These are phyloP conservation scores for Ophraella communa DNA, from an alignment of 2,888 invertebrate genomes.

Conservation along the genomic window DNA sequence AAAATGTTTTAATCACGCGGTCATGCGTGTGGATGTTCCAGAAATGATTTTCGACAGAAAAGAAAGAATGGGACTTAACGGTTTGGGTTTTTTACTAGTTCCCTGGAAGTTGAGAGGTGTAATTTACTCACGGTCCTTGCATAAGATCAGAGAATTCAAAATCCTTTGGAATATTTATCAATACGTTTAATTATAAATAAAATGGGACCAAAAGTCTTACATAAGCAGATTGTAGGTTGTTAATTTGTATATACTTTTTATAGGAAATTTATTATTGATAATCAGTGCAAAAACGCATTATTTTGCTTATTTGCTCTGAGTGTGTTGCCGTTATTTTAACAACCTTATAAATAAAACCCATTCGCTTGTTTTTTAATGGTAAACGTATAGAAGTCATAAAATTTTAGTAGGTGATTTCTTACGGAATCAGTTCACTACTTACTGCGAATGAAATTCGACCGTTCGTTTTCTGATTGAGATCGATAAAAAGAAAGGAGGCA, in stretches of 20 bases:
- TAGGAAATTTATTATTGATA: background rate
- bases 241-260: background rate
- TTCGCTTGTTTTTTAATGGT: background rate
- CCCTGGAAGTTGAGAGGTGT: too few relatives aligned
- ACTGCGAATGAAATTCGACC: background rate
- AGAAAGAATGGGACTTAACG: too few relatives aligned
- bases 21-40: too few relatives aligned
- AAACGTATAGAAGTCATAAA: background rate
- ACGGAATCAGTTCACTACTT: background rate
- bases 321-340: slow-evolving; percentile 2
- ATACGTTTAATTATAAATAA: too few relatives aligned
- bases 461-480: background rate
- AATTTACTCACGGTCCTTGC: too few relatives aligned
- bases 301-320: background rate
- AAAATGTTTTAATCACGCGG: too few relatives aligned
- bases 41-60: too few relatives aligned
- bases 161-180: too few relatives aligned
- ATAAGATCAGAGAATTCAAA: too few relatives aligned
- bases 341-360: background rate
- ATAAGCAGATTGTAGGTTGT: too few relatives aligned
- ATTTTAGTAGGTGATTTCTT: background rate
- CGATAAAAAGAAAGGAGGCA: background rate
- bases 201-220: too few relatives aligned
- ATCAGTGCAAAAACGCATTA: background rate
- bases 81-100: too few relatives aligned